These are phyloP conservation scores for Tachystola acroxantha DNA, from an alignment of 2,888 invertebrate species.

Conservation along the genomic window DNA sequence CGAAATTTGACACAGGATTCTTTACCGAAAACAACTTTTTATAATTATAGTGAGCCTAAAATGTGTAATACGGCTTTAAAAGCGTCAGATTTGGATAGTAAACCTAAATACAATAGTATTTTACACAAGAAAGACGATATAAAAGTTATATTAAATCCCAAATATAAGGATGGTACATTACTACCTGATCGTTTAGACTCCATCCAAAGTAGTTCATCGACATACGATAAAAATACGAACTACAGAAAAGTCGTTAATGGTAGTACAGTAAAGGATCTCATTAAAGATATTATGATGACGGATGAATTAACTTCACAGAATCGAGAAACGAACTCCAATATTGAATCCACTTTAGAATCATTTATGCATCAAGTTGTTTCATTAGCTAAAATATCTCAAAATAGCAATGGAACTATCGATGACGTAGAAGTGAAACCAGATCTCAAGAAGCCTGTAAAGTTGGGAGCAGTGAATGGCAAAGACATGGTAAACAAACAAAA, in stretches of 20 bases:
- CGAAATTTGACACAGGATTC: neutral
- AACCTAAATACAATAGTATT: too few species aligned
- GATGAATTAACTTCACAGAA: constrained; percentile 14
- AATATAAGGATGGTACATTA: neutral
- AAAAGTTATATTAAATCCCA: neutral
- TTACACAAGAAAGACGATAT: too few species aligned
- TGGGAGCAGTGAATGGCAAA: constrained; percentile 1
- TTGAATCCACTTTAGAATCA: constrained; percentile 22
- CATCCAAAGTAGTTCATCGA: neutral
- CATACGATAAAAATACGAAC: neutral
- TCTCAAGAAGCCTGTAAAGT: too few species aligned
- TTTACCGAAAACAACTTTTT: neutral
- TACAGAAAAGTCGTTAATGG: too few species aligned
- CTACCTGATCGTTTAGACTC: neutral
- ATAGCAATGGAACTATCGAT: constrained; percentile 15
- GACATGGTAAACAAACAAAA: neutral
- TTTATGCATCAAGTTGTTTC: constrained; percentile 21
- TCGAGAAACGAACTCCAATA: constrained; percentile 9
- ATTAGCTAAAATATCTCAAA: constrained; percentile 10
- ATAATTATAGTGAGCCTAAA: constrained; percentile 6
- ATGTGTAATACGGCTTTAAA: neutral
- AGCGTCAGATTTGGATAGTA: too few species aligned
- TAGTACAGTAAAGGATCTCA: constrained; percentile 19
- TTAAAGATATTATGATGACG: constrained; percentile 22
- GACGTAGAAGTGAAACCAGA: constrained; percentile 22